These are phyloP conservation scores for Montipora capitata DNA, from an alignment of 92 coral and sea anemone species.

Conservation along the genomic window DNA sequence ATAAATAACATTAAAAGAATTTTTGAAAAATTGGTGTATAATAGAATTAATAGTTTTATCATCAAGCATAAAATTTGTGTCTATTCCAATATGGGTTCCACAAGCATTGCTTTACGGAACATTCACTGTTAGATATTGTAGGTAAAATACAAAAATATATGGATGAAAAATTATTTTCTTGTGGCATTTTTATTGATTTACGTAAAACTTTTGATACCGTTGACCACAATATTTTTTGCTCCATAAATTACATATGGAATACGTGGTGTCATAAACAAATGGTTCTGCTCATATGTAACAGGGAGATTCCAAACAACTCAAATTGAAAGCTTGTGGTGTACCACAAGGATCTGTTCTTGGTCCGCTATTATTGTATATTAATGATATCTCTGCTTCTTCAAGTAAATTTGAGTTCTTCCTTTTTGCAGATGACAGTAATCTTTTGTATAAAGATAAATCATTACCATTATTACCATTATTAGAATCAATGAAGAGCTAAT, in stretches of 20 bases:
- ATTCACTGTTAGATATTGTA: slow-evolving; percentile 5
- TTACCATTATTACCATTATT: background rate
- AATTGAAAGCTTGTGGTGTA: slow-evolving; percentile 42
- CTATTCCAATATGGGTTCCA: background rate
- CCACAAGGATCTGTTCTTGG: slow-evolving; percentile 75
- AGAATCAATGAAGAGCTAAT: slow-evolving; percentile 33
- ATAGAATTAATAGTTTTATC: slow-evolving; percentile 4
- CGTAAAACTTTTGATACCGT: too few relatives aligned
- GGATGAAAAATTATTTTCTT: slow-evolving; percentile 5
- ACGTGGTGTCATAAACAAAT: background rate
- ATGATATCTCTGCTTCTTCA: slow-evolving; percentile 61
- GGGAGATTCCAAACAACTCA: slow-evolving; percentile 29
- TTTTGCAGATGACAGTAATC: slow-evolving; percentile 74
- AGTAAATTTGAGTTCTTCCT: slow-evolving; percentile 29
- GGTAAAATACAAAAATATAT: slow-evolving; percentile 3
- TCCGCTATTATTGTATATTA: slow-evolving; percentile 55
- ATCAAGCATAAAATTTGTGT: slow-evolving; percentile 7
- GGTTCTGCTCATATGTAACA: slow-evolving; percentile 2
- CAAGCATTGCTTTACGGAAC: slow-evolving; percentile 8
- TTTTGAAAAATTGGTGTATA: too few relatives aligned
- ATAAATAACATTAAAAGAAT: too few relatives aligned
- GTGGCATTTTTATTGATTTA: background rate
- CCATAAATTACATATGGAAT: too few relatives aligned
- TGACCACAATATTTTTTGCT: too few relatives aligned
- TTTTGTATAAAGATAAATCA: slow-evolving; percentile 63